A percentile compares a stretch with the other conserved stretches of the same genome.
Conservation (phyloP, 2,888 invertebrate species). For the Latrodectus elegans region DNA sequence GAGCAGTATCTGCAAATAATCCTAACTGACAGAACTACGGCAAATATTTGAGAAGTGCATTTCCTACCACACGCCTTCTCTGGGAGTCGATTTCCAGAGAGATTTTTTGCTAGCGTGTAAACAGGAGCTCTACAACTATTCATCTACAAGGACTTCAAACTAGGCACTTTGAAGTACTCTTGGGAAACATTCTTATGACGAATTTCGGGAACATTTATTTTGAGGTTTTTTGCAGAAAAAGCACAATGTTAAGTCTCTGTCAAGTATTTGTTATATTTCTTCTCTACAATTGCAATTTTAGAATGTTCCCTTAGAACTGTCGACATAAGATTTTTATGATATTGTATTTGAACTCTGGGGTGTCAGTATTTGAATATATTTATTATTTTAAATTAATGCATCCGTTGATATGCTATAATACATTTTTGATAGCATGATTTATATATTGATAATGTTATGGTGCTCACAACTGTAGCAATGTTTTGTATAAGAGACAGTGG, state of each 20-base stretch:
- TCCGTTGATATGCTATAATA: not conserved
- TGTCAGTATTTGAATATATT: too few species aligned
- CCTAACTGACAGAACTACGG: conserved; percentile 24
- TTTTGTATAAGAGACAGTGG: conserved; percentile 15
- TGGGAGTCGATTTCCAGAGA: conserved; percentile 26
- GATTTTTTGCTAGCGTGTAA: conserved; percentile 15
- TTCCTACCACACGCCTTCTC: conserved; percentile 20
- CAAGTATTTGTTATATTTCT: not conserved
- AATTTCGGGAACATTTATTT: not conserved
- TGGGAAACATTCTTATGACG: conserved; percentile 11
- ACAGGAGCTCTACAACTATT: conserved; percentile 11
- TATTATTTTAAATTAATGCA: not conserved
- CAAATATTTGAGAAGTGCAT: conserved; percentile 65
- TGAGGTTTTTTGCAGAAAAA: not conserved
- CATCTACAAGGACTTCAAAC: conserved; percentile 19
- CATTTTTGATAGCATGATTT: conserved; percentile 30
- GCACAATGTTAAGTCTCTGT: not conserved
- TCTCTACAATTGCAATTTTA: not conserved
- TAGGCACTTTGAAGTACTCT: conserved; percentile 15
- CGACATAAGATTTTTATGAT: not conserved
- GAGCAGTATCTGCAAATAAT: conserved; percentile 44
- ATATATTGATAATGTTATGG: conserved; percentile 25
- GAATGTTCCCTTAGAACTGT: not conserved
- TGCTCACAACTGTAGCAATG: conserved; percentile 35
- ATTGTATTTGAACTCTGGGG: not conserved